Evolutionary conservation across 2,797 vertebrate species (phyloP).

Genomic region (Semotilus atromaculatus): DNA sequence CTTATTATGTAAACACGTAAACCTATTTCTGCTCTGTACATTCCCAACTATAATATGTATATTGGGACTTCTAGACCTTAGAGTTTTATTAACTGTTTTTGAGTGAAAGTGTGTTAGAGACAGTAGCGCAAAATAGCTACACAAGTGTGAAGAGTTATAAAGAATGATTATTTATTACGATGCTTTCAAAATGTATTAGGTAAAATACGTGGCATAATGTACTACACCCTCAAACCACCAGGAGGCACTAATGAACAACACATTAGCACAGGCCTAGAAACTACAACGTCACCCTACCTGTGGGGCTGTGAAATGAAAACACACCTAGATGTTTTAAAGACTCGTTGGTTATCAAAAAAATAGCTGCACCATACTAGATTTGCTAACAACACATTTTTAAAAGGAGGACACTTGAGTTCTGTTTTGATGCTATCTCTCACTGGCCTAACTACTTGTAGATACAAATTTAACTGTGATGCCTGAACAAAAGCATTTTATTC

Average conservation of each 20-base stretch:
- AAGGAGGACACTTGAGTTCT: not conserved
- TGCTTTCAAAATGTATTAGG: not conserved
- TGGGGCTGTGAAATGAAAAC: not conserved
- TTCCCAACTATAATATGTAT: not conserved
- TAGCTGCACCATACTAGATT: not conserved
- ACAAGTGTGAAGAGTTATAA: not conserved
- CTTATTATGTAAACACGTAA: not conserved
- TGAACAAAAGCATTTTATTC: slow-evolving; percentile 31
- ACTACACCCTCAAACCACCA: not conserved
- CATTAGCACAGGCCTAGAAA: not conserved
- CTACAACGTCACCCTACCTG: not conserved
- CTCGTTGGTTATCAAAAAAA: not conserved
- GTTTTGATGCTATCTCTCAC: slow-evolving; percentile 4
- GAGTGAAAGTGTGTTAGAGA: not conserved
- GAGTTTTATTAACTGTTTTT: not conserved
- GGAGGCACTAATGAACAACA: slow-evolving; percentile 2
- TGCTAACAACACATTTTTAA: not conserved
- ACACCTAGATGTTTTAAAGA: not conserved
- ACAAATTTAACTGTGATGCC: slow-evolving; percentile 26
- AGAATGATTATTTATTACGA: not conserved
- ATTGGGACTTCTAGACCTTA: not conserved
- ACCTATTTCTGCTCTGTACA: not conserved
- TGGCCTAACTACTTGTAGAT: slow-evolving; percentile 19
- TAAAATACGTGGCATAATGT: not conserved
- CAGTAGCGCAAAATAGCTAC: not conserved